Evolutionary conservation across 2,797 vertebrate species (phyloP), one percentile per base, ranked within the genome.

Genomic region (Pangasius larnaudii): DNA sequence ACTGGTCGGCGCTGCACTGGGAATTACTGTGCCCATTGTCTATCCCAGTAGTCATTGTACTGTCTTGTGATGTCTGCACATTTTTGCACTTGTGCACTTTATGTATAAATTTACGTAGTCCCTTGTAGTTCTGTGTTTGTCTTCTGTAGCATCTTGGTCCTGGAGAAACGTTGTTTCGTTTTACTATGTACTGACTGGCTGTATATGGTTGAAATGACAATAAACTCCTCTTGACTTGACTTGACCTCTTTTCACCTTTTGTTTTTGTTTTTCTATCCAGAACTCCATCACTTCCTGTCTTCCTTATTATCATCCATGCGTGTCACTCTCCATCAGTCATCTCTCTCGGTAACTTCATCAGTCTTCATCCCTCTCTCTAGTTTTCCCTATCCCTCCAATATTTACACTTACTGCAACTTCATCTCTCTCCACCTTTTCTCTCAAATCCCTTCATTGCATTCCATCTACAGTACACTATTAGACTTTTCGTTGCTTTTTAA

Each of bases 231-330:
- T 36, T 36, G 33, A 36, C 36, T 36, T 36, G 36, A 36, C 36
- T 36, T 36, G 36, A 36, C 36, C 36, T 2, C 86, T 80, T 91
- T 85, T 86, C 90, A 90, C 90, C 82, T 77, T 91, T 90, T 69
- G 16, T 89, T 85, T 49, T 39, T 84, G 65, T 5, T 51, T 85
- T 36, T 61, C 11, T 18, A n/a, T 85, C 91, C 89, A 36, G 24
- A 63, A n/a, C 77, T 67, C 63, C 89, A 83, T 75, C 46, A 82
- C 91, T 90, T 89, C 84, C 59, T 67, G 39, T 59, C 30, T 65
- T 65, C 27, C 6, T 75, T 56, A 39, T 63, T 75, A 56, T 59
- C 77, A 84, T 36, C 18, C 18, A 24, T 36, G 36, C 18, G 39
- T n/a, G 22, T 33, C 42, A 33, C 18, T 51, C n/a, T 53, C n/a